These are phyloP conservation scores for Neoseiulus cucumeris DNA, from an alignment of 1,140 invertebrate genomes.

Conservation along the genomic window DNA sequence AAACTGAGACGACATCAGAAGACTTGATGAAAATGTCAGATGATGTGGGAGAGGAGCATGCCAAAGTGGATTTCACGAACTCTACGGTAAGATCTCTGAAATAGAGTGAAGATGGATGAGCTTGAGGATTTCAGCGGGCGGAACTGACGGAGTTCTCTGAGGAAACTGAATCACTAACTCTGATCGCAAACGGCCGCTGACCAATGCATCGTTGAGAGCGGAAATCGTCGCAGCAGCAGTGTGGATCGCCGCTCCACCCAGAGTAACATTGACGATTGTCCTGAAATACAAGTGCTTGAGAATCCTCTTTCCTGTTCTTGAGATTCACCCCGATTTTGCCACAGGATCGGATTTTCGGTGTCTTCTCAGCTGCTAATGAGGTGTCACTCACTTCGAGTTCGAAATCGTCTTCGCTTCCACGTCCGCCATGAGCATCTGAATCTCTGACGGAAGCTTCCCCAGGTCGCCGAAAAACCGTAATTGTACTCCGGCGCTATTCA, in stretches of 20 bases:
- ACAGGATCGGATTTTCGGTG: background rate
- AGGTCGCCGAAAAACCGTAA: background rate
- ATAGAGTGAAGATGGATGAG: background rate
- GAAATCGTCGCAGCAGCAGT: slow-evolving; percentile 7
- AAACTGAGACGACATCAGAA: background rate
- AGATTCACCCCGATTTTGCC: background rate
- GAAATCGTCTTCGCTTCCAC: background rate
- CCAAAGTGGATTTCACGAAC: background rate
- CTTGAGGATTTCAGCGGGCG: background rate
- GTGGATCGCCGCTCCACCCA: slow-evolving; percentile 5
- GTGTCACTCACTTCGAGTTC: background rate
- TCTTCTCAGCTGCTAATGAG: background rate
- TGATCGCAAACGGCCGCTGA: background rate
- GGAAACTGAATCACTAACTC: background rate
- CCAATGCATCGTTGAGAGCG: background rate
- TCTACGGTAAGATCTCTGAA: background rate
- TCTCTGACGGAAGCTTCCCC: background rate
- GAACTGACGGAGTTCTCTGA: background rate
- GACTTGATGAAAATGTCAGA: background rate
- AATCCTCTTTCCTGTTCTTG: background rate
- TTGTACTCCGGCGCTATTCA: background rate
- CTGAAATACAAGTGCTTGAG: background rate
- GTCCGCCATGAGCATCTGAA: background rate
- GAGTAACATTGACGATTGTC: background rate
- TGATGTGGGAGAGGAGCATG: background rate